Evolutionary conservation across 2,888 invertebrate genomes (phyloP).

Genomic region (Oligia latruncula): DNA sequence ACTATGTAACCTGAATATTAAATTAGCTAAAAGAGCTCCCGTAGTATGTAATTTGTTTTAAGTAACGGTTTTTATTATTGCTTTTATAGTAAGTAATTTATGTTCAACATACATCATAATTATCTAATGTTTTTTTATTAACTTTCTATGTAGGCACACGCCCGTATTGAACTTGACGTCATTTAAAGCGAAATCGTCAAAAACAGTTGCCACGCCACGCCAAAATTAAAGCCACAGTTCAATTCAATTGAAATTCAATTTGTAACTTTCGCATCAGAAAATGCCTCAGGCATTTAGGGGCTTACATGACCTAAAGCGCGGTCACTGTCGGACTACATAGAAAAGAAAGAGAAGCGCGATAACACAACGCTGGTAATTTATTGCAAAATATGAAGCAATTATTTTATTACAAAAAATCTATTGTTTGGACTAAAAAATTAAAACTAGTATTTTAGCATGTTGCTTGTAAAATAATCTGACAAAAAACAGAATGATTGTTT

Average conservation of each 20-base stretch:
- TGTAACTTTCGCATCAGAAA: too few species aligned
- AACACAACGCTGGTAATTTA: too few species aligned
- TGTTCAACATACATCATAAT: neutral
- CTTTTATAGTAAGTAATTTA: neutral
- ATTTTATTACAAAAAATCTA: too few species aligned
- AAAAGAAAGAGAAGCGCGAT: too few species aligned
- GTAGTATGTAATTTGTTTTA: neutral
- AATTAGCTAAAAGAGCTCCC: slow-evolving; percentile 34
- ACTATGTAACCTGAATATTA: slow-evolving; percentile 49
- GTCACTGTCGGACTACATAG: too few species aligned
- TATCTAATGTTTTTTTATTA: neutral
- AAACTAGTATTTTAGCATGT: too few species aligned
- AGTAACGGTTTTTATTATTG: neutral
- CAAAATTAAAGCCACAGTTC: neutral
- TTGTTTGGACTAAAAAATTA: too few species aligned
- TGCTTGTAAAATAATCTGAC: too few species aligned
- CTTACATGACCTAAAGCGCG: too few species aligned
- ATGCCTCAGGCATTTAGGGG: too few species aligned
- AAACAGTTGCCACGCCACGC: neutral
- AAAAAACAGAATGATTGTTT: too few species aligned
- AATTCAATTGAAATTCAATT: neutral
- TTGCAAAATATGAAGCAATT: too few species aligned
- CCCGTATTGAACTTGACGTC: slow-evolving; percentile 4
- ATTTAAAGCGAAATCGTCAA: neutral
- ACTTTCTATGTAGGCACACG: slow-evolving; percentile 12